These are phyloP conservation scores for Eupithecia pulchellata DNA, from an alignment of 2,888 invertebrate species.

Conservation along the genomic window DNA sequence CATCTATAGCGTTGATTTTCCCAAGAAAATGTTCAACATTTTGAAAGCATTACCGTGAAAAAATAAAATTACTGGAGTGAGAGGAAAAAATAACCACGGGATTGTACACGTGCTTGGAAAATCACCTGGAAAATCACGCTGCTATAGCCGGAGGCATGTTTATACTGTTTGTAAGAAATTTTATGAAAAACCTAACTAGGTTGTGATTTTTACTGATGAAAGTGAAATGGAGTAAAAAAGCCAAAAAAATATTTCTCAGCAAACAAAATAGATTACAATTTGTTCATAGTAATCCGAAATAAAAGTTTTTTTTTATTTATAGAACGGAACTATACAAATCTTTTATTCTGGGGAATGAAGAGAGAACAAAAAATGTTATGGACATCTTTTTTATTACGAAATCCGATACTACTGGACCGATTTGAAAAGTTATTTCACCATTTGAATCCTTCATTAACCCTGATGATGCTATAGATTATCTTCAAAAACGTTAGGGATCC, in stretches of 20 bases:
- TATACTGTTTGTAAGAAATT: constrained; percentile 10
- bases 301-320: too few relatives aligned
- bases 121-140: constrained; percentile 2
- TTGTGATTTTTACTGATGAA: not conserved
- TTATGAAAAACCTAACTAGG: not conserved
- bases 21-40: constrained; percentile 14
- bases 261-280: too few relatives aligned
- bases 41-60: constrained; percentile 15
- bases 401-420: too few relatives aligned
- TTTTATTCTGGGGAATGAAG: too few relatives aligned
- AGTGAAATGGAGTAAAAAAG: not conserved
- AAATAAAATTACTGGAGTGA: constrained; percentile 3
- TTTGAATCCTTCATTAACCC: too few relatives aligned
- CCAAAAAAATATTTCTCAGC: not conserved
- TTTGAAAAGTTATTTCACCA: too few relatives aligned
- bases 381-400: too few relatives aligned
- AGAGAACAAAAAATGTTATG: too few relatives aligned
- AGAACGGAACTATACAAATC: too few relatives aligned
- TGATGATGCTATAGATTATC: too few relatives aligned
- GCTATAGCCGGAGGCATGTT: constrained; percentile 7
- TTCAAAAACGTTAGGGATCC: too few relatives aligned
- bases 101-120: constrained; percentile 8
- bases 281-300: too few relatives aligned
- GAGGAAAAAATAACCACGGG: constrained; percentile 12
- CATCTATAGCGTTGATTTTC: not conserved